Conservation (phyloP, 92 coral and sea anemone species). For the Siderastrea siderea region DNA sequence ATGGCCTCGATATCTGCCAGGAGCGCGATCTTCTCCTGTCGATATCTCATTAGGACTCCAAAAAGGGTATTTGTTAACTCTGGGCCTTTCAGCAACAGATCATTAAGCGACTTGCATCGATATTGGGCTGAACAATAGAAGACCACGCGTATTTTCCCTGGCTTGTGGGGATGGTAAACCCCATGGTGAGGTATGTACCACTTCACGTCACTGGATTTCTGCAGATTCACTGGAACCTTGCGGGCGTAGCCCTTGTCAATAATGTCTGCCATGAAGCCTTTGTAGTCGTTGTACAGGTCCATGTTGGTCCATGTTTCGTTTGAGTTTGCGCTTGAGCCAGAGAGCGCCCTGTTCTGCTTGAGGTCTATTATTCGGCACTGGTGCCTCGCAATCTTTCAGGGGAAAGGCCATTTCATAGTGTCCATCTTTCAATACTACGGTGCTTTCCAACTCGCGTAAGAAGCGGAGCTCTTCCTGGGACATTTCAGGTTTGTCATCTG, state of each 20-base stretch:
- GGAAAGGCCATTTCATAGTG: no score
- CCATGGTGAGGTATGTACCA: slow-evolving; percentile 48
- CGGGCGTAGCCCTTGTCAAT: slow-evolving; percentile 25
- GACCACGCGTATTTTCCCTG: not conserved
- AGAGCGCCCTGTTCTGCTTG: not conserved
- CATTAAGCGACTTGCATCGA: slow-evolving; percentile 27
- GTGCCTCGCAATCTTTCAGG: no score
- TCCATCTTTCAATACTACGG: no score
- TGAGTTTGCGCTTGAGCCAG: slow-evolving; percentile 18
- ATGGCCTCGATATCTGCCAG: slow-evolving; percentile 41
- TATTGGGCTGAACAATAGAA: slow-evolving; percentile 6
- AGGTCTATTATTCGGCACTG: no score
- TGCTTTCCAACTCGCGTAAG: no score
- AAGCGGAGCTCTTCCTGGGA: no score
- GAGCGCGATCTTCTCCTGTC: slow-evolving; percentile 14
- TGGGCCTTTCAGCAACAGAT: slow-evolving; percentile 32
- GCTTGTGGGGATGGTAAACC: slow-evolving; percentile 33
- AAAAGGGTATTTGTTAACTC: slow-evolving; percentile 25
- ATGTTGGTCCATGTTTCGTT: not conserved
- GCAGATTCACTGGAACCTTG: slow-evolving; percentile 8
- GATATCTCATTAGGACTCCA: slow-evolving; percentile 27
- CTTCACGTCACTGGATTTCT: not conserved
- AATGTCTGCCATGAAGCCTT: slow-evolving; percentile 9
- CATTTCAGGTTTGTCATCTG: not conserved
- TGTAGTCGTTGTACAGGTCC: slow-evolving; percentile 8